phyloP scores from a whole-genome alignment of 2,888 invertebrate genomes.

The Patella caerulea region DNA sequence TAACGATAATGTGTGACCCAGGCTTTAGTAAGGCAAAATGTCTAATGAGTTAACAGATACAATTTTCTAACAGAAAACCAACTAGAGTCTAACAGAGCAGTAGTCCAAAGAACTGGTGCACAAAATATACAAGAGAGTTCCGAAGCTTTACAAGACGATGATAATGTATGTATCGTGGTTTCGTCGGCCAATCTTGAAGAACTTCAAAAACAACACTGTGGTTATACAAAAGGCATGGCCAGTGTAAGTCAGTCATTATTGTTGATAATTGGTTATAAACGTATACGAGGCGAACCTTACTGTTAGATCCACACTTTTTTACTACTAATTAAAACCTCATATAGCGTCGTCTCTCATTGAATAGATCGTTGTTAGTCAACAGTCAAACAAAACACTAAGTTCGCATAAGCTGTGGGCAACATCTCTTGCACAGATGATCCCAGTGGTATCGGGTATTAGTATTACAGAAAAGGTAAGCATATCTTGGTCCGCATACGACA shows the following conservation, averaged over 20 bases:
- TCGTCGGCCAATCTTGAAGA: constrained; percentile 16
- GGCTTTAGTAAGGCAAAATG: neutral
- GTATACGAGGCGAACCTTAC: no score
- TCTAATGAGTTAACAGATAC: neutral
- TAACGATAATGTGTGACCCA: neutral
- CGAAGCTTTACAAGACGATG: constrained; percentile 19
- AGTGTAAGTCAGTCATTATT: constrained; percentile 7
- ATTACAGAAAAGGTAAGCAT: no score
- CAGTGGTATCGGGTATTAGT: no score
- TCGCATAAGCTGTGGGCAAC: no score
- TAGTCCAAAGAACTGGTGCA: neutral
- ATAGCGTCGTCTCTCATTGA: no score
- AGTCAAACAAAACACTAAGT: no score
- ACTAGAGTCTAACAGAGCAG: neutral
- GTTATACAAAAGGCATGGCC: constrained; percentile 20
- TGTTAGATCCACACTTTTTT: no score
- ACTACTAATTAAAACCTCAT: no score
- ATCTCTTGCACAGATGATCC: no score
- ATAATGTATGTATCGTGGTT: constrained; percentile 23
- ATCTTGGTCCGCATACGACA: no score
- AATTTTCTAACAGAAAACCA: constrained; percentile 9
- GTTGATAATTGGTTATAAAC: neutral
- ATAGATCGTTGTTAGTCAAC: no score
- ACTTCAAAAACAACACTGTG: constrained; percentile 23
- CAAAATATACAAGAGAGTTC: neutral